phyloP scores from a whole-genome alignment of 2,113 vertebrate genomes.

The Sebastes fasciatus region DNA sequence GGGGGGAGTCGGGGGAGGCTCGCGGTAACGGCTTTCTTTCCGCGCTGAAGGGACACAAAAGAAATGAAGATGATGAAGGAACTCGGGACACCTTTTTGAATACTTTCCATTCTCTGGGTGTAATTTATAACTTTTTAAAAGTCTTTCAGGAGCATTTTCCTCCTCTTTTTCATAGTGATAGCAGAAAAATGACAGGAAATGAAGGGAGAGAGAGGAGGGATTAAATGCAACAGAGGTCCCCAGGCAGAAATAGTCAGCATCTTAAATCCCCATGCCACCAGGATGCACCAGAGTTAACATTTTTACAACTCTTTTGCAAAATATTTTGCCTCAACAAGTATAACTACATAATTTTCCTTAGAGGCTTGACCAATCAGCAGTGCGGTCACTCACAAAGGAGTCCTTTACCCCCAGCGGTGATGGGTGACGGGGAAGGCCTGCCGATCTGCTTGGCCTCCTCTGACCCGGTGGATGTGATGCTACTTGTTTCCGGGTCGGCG shows the following conservation, averaged over 20 bases:
- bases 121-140: too few species aligned
- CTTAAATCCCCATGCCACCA: background rate
- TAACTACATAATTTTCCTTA: background rate
- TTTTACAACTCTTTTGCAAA: background rate
- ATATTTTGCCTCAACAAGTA: background rate
- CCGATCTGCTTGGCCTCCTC: slow-evolving; percentile 91
- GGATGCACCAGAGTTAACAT: background rate
- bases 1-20: slow-evolving; percentile 95
- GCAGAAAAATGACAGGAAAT: background rate
- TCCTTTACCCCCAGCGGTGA: slow-evolving; percentile 90
- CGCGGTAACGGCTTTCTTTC: slow-evolving; percentile 95
- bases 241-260: background rate
- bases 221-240: background rate
- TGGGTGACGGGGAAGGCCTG: slow-evolving; percentile 85
- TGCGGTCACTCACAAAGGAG: slow-evolving; percentile 86
- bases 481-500: slow-evolving; percentile 91
- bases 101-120: background rate
- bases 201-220: background rate
- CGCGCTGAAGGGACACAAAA: slow-evolving; percentile 82
- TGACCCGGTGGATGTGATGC: slow-evolving; percentile 87
- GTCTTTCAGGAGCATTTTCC: too few species aligned
- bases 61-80: background rate
- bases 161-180: background rate
- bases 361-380: background rate
- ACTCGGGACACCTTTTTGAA: background rate